Percentiles rank a stretch among this genome's conserved stretches.
These are phyloP conservation scores for Phalanger gymnotis DNA, from an alignment of 2,797 vertebrate genomes.

Conservation along the genomic window DNA sequence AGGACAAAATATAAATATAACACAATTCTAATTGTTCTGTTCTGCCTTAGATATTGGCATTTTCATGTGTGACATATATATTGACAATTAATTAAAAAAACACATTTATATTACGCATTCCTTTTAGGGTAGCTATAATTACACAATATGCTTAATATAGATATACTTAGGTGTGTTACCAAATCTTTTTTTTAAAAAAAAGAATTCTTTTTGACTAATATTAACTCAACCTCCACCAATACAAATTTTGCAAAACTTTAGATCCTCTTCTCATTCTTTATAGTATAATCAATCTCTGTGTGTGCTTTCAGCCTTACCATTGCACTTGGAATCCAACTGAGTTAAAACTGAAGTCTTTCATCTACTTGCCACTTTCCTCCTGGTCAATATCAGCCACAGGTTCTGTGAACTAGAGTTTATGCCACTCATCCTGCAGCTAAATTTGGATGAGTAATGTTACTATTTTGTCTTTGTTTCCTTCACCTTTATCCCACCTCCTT, in stretches of 20 bases:
- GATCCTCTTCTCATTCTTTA: background rate
- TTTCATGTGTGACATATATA: background rate
- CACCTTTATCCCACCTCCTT: conserved; percentile 6
- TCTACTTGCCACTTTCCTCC: conserved; percentile 13
- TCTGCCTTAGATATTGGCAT: background rate
- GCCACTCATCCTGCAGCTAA: conserved; percentile 11
- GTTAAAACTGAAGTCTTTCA: background rate
- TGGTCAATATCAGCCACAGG: conserved; percentile 48
- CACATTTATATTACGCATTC: conserved; percentile 1
- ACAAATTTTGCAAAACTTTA: background rate
- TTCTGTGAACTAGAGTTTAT: background rate
- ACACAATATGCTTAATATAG: background rate
- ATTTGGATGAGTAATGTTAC: background rate
- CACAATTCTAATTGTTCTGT: background rate
- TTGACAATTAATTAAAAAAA: background rate
- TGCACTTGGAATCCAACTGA: background rate
- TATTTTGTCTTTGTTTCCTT: conserved; percentile 20
- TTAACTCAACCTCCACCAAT: background rate
- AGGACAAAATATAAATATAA: background rate
- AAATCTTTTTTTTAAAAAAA: background rate
- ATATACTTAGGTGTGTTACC: background rate
- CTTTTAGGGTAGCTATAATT: conserved; percentile 8
- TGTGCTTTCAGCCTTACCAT: background rate
- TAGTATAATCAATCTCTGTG: background rate
- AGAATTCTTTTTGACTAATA: conserved; percentile 18